Evolutionary conservation across 1,140 invertebrate genomes (phyloP), one percentile per base, ranked within the genome.

Genomic region (Odontomachus brunneus): DNA sequence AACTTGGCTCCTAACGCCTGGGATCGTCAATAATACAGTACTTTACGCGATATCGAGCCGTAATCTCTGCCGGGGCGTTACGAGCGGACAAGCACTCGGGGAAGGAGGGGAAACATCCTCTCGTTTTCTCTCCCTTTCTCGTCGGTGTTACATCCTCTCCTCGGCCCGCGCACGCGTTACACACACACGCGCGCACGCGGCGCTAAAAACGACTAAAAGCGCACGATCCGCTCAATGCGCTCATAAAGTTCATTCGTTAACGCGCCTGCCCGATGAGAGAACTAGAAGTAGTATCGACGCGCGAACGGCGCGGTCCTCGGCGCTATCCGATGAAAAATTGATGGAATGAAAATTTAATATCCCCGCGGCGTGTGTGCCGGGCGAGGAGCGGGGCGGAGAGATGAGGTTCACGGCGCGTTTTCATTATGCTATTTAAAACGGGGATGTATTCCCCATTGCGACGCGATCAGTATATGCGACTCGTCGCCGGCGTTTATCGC

Each of bases 1-100:
- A 84, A 81, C 55, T 83, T 88, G 60, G 67, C 73, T 63, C 66
- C 57, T 73, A 87, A 82, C 81, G 87, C 80, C 71, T n/a, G 33
- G 65, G 55, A 57, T 80, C 75, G 75, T 80, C 75, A 80, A 80
- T 75, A 75, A 76, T 84, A 66, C 66, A 83, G 84, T 75, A 69
- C 82, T 71, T 76, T 71, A 76, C 51, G 76, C 84, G 84, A 75
- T 84, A 80, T 57, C 75, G 75, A n/a, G 65, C 51, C 29, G 65
- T 71, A 80, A 80, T 80, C 75, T 85, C 82, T 78, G 81, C 73
- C 38, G 29, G n/a, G n/a, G 63, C 38, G 55, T 80, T 66, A 53
- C 55, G 48, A 26, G 24, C 14, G 65, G 62, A 59, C 60, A 78
- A 76, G 65, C 67, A 73, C 19, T 33, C 44, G 26, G 5, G 33